Evolutionary conservation across 2,797 vertebrate genomes (phyloP).

Genomic region (Myripristis murdjan): DNA sequence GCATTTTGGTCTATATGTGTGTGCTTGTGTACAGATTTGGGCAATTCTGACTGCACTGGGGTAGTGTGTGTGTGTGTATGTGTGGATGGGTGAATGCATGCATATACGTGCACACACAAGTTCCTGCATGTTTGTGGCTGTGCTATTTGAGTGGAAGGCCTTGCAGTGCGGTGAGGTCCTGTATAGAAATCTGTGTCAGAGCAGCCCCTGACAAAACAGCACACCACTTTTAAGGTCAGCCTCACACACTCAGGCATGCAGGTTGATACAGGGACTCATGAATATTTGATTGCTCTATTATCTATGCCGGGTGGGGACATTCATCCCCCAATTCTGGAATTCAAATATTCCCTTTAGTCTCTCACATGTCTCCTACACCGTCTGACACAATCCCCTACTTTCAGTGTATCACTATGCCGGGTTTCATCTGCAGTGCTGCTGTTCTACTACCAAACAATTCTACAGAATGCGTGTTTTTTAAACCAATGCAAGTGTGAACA

Average conservation of each 20-base stretch:
- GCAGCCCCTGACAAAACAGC: constrained; percentile 60
- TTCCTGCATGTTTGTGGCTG: constrained; percentile 20
- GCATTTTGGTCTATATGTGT: constrained; percentile 36
- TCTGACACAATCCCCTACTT: constrained; percentile 37
- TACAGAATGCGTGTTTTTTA: constrained; percentile 63
- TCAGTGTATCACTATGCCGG: constrained; percentile 18
- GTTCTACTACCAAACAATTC: constrained; percentile 60
- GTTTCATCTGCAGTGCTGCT: constrained; percentile 76
- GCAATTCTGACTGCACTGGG: constrained; percentile 7
- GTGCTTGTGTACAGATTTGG: constrained; percentile 10
- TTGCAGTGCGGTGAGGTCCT: constrained; percentile 69
- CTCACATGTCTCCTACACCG: constrained; percentile 62
- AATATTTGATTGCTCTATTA: constrained; percentile 82
- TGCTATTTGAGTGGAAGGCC: constrained; percentile 23
- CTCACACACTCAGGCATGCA: constrained; percentile 53
- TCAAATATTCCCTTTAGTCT: constrained; percentile 70
- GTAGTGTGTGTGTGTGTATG: neutral
- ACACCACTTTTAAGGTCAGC: constrained; percentile 59
- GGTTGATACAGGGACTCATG: constrained; percentile 72
- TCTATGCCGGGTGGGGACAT: constrained; percentile 57
- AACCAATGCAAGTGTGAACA: constrained; percentile 37
- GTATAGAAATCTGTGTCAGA: constrained; percentile 62
- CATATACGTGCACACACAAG: neutral
- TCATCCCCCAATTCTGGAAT: constrained; percentile 62
- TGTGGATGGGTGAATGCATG: neutral